These are phyloP conservation scores for Taphrorychus bicolor DNA, from an alignment of 2,888 invertebrate species.

Conservation along the genomic window DNA sequence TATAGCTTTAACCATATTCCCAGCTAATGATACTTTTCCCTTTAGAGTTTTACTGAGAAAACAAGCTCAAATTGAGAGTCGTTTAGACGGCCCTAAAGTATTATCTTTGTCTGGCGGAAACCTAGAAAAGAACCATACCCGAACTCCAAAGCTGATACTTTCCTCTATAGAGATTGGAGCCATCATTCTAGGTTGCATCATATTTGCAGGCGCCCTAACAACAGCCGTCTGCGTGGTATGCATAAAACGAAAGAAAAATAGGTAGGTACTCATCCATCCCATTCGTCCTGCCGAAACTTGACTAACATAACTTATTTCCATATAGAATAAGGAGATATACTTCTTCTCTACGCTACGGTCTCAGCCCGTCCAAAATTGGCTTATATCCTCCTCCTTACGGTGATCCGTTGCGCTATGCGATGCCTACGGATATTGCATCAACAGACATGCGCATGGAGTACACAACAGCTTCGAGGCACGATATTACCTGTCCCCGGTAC, in stretches of 20 bases:
- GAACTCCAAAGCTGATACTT: conserved; percentile 60
- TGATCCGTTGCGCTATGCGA: conserved; percentile 53
- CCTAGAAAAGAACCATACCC: conserved; percentile 54
- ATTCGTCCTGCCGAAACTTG: neutral
- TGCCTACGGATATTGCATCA: conserved; percentile 46
- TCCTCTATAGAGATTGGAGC: conserved; percentile 82
- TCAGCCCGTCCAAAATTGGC: conserved; percentile 56
- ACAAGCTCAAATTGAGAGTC: conserved; percentile 68
- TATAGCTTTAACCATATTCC: too few relatives aligned
- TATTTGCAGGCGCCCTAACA: conserved; percentile 81
- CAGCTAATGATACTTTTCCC: conserved; percentile 23
- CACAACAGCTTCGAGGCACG: conserved; percentile 45
- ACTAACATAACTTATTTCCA: neutral
- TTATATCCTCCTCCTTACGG: conserved; percentile 60
- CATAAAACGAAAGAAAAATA: conserved; percentile 66
- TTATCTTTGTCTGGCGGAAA: conserved; percentile 66
- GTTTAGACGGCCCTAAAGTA: conserved; percentile 69
- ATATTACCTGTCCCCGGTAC: conserved; percentile 51
- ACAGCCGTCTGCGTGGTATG: conserved; percentile 82
- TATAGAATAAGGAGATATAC: conserved; percentile 16
- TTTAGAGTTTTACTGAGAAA: conserved; percentile 70
- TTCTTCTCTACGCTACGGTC: conserved; percentile 54
- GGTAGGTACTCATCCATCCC: too few relatives aligned
- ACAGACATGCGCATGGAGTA: conserved; percentile 52
- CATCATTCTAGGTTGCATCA: conserved; percentile 79